Base-by-base conservation (phyloP, 2,797 vertebrate genomes). In the Lacerta viridis region DNA sequence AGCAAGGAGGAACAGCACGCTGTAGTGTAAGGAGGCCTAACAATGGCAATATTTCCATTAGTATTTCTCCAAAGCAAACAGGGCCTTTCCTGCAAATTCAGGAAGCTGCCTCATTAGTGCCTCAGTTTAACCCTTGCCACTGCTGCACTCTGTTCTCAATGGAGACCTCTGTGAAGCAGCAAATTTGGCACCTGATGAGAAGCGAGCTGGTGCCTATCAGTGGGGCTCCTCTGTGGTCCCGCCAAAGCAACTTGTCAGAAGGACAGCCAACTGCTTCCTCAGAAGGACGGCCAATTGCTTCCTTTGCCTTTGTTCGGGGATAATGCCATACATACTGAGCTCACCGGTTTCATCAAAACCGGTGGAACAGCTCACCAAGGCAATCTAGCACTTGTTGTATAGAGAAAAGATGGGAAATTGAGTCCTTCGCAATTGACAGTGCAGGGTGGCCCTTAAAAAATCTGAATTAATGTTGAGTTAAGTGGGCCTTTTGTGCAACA, bases 381-480 rank as follows among this genome's bases (percentile, higher is more conserved):
- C 36, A 59, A 80, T 85, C 74, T 82, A 43, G 25, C 20, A 89
- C 2, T 33, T 76, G 0, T 0, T 1, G 0, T 36, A 4, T 3
- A 64, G 50, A 79, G 88, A 15, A 79, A 84, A 84, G 25, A 5
- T 69, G n/a, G 27, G 15, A 55, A 74, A 25, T 6, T 20, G 71
- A 71, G n/a, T 46, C 18, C 5, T 33, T 25, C 81, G 1, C 10
- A 76, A n/a, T 77, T 66, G n/a, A 68, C 50, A 82, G 7, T 27
- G 0, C 2, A n/a, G 41, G 18, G 20, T 1, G 82, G 5, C 46
- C 8, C 4, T 46, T 71, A 46, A 85, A 80, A 87, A 85, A 55
- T 71, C 25, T 85, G 78, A 87, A 76, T 82, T 71, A 80, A 84
- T n/a, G 39, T 71, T 61, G 46, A 90, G 61, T 20, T 80, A 76